Evolutionary conservation across 2,113 vertebrate species (phyloP), one percentile per base, ranked within the genome.

Genomic region (Typhlomys cinereus): DNA sequence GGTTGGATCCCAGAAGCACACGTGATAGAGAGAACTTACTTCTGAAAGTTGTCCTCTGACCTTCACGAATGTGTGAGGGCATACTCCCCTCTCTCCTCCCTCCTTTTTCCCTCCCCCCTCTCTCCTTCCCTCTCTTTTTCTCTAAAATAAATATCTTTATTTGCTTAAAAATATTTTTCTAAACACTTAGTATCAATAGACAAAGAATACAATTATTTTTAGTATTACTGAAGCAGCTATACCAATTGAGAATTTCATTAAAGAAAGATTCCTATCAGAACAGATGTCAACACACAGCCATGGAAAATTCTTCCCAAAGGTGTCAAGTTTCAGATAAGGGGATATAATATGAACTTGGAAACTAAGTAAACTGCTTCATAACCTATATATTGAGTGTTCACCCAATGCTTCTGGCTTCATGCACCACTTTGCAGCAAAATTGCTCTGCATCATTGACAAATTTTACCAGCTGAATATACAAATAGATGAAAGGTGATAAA

Each of bases 371-470:
- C 1, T 21, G 29, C 66, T 64, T 9, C 25, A 36, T 31, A 39
- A 39, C n/a, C n/a, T n/a, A 4, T 25, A 75, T 29, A 61, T 36
- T 23, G 21, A 4, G 39, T 10, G 54, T 59, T 64, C 62, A 41
- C 67, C 29, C 21, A n/a, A 20, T 50, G 41, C 50, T 46, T 41
- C 80, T 57, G 78, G 67, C 21, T 62, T 31, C 57, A 50, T 7
- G 64, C n/a, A n/a, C 7, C 48, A 66, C 69, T 41, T 2, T 57
- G 18, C 34, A 41, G 48, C n/a, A 52, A 85, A 74, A 75, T n/a
- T 85, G 83, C 92, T 59, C 34, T 79, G 74, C n/a, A 27, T 44
- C 86, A 31, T 31, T 29, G 31, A 89, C 36, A 52, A 92, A 83
- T 80, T 0, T 64, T 39, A 94, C 79, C 21, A 48, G 52, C 41